A percentile compares a stretch with the other conserved stretches of the same genome.
phyloP scores from a whole-genome alignment of 2,797 vertebrate species.

The Hyperoplus lanceolatus region DNA sequence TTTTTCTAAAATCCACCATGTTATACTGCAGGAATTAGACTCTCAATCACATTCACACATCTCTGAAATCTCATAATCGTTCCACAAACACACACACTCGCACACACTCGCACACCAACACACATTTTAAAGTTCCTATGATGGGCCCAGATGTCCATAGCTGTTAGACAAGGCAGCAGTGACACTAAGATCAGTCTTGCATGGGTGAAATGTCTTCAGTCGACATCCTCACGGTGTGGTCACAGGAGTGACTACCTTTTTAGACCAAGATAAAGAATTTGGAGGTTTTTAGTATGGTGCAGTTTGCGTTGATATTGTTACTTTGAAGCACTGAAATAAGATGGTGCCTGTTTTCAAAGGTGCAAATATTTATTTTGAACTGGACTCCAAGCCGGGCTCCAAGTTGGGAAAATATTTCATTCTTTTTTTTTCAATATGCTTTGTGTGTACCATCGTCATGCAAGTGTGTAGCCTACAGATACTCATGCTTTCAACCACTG shows the following conservation, averaged over 20 bases:
- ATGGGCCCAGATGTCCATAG: slow-evolving; percentile 3
- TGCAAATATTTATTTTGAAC: slow-evolving; percentile 44
- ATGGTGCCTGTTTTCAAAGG: slow-evolving; percentile 30
- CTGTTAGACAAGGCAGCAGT: slow-evolving; percentile 22
- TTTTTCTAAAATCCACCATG: slow-evolving; percentile 59
- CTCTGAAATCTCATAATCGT: slow-evolving; percentile 18
- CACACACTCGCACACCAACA: slow-evolving; percentile 2
- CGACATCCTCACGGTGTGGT: neutral
- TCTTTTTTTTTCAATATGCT: slow-evolving; percentile 19
- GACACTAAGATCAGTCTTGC: slow-evolving; percentile 8
- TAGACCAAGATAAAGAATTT: too few relatives aligned
- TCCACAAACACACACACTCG: slow-evolving; percentile 22
- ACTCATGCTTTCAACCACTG: slow-evolving; percentile 12
- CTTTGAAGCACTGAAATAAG: slow-evolving; percentile 49
- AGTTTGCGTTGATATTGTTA: slow-evolving; percentile 45
- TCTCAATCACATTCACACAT: slow-evolving; percentile 21
- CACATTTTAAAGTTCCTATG: slow-evolving; percentile 27
- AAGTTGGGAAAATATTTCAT: slow-evolving; percentile 29
- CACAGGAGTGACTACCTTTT: too few relatives aligned
- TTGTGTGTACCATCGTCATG: slow-evolving; percentile 27
- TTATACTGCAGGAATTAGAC: slow-evolving; percentile 26
- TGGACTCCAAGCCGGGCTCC: slow-evolving; percentile 15
- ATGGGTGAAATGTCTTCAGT: slow-evolving; percentile 13
- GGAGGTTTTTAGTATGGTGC: slow-evolving; percentile 22
- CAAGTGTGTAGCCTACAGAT: slow-evolving; percentile 40